Base-by-base conservation (phyloP, 1,140 invertebrate species). In the Cardiocondyla obscurior region DNA sequence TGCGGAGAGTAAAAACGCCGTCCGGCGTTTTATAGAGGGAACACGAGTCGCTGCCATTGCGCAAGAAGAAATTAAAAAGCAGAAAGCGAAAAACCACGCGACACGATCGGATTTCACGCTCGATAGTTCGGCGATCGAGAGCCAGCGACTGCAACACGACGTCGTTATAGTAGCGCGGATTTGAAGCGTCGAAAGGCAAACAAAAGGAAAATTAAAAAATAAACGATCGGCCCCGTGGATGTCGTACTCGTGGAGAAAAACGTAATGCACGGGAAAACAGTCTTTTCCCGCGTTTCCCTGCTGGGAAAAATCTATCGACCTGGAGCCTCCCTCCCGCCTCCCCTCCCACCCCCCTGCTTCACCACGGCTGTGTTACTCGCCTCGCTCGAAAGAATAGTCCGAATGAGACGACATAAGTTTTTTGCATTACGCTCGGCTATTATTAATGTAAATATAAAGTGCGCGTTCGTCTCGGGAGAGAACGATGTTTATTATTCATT, bases 401-500 rank as follows among this genome's bases (percentile, higher is more conserved):
- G 74, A 79, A 79, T 79, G 74, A 79, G 74, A 65, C 74, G 62
- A 79, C 74, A 79, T 79, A 79, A 79, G 74, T 79, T 79, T 79
- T 67, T 79, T 79, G 74, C 74, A 79, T 67, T 79, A 79, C 74
- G 74, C 74, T 53, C 62, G 60, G 74, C 62, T 79, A 79, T 79
- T 79, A 79, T 69, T 79, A 79, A 79, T 79, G 74, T 79, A 79
- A 79, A 79, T 79, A 79, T 79, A 79, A 79, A 79, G 74, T 79
- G 74, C 74, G 74, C 74, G 74, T 79, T 79, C 74, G 74, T 79
- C 74, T 53, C 62, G 49, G 57, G 72, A 79, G 62, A 79, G 74
- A 79, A 79, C 74, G 74, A 79, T 79, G 74, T 79, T 79, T 79
- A 79, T 79, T 79, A 79, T 79, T 79, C 74, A 79, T 79, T 79